phyloP scores from a whole-genome alignment of 2,113 vertebrate species.

The Casuarius casuarius region DNA sequence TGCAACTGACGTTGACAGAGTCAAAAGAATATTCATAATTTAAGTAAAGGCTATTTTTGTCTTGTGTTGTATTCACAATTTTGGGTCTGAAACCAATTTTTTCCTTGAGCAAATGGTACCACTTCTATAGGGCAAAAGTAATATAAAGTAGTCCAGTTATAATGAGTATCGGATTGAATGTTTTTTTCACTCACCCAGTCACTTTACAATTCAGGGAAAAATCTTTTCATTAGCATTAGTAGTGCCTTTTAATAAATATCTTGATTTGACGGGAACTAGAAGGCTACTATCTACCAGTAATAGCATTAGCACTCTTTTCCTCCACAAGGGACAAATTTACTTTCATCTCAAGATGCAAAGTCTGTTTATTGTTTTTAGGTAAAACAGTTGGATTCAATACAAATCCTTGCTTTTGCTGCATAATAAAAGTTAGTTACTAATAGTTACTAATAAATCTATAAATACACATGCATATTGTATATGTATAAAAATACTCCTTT shows the following conservation, averaged over 20 bases:
- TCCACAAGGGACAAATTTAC: background rate
- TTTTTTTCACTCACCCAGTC: background rate
- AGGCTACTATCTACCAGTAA: background rate
- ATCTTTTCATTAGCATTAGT: background rate
- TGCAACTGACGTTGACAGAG: background rate
- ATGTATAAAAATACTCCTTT: background rate
- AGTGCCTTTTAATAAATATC: constrained; percentile 27
- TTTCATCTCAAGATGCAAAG: background rate
- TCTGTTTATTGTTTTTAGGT: background rate
- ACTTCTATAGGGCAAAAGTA: too few species aligned
- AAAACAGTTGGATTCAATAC: background rate
- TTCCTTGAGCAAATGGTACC: background rate
- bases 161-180: background rate
- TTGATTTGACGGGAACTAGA: constrained; percentile 10
- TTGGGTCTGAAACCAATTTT: background rate
- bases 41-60: background rate
- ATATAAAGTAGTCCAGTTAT: background rate
- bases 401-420: background rate
- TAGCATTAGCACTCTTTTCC: background rate
- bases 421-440: background rate
- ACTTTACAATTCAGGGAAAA: background rate
- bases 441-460: background rate
- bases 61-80: background rate
- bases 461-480: background rate
- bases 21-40: background rate